A percentile compares a stretch with the other conserved stretches of the same genome.
Evolutionary conservation across 2,113 vertebrate species (phyloP).

Genomic region (Aphelocoma coerulescens): DNA sequence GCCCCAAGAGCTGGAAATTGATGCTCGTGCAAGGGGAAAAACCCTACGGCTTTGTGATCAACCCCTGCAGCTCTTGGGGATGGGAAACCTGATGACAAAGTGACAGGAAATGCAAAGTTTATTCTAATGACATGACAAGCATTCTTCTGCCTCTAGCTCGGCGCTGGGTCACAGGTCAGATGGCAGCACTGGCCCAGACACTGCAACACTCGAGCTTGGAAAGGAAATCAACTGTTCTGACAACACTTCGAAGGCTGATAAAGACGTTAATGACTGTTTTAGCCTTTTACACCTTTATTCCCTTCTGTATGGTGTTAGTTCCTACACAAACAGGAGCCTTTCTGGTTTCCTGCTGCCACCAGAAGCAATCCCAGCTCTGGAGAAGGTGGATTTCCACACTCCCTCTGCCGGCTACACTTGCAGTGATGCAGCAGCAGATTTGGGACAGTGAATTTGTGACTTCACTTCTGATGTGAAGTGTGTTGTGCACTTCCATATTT

Average conservation of each 20-base stretch:
- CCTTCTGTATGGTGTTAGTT: not conserved
- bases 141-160: not conserved
- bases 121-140: not conserved
- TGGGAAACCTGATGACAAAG: not conserved
- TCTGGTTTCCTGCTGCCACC: not conserved
- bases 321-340: not conserved
- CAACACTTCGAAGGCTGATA: not conserved
- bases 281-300: not conserved
- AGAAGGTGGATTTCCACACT: not conserved
- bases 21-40: not conserved
- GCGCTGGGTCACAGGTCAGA: not conserved
- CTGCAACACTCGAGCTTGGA: not conserved
- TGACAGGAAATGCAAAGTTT: constrained; percentile 24
- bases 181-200: not conserved
- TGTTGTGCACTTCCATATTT: not conserved
- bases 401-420: not conserved
- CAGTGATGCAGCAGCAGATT: not conserved
- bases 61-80: not conserved
- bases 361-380: not conserved
- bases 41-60: not conserved
- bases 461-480: not conserved
- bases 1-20: not conserved
- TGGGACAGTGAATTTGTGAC: not conserved
- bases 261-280: not conserved
- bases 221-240: not conserved